Evolutionary conservation across 1,140 invertebrate species (phyloP).

Genomic region (Zaprionus vittiger): DNA sequence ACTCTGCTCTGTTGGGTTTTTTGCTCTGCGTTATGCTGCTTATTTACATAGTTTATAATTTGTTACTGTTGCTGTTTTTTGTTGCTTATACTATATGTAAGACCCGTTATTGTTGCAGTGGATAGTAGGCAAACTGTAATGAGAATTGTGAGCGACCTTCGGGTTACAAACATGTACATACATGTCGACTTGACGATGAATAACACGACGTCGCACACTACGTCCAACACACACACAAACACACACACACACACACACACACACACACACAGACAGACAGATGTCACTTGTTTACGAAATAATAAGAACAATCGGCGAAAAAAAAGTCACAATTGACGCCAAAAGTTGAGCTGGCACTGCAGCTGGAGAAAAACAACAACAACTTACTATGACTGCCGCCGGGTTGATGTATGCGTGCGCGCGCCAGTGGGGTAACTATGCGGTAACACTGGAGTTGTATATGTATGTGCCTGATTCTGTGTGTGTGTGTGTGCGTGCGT

Average conservation of each 20-base stretch:
- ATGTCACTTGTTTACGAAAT: conserved; percentile 67
- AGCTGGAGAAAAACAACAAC: conserved; percentile 53
- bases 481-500: conserved; percentile 6
- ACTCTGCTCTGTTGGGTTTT: conserved; percentile 19
- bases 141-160: conserved; percentile 32
- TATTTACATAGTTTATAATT: conserved; percentile 57
- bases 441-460: conserved; percentile 70
- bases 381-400: conserved; percentile 27
- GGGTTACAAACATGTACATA: conserved; percentile 7
- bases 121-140: conserved; percentile 45
- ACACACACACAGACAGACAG: neutral
- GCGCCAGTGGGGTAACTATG: conserved; percentile 53
- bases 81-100: conserved; percentile 68
- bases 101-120: conserved; percentile 67
- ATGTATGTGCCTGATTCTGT: neutral
- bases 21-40: conserved; percentile 24
- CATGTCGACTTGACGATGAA: neutral
- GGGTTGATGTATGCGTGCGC: conserved; percentile 11
- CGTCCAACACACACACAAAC: neutral
- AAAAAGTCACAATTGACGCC: neutral
- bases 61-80: conserved; percentile 32
- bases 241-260: neutral
- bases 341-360: conserved; percentile 25
- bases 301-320: conserved; percentile 43
- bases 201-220: neutral